phyloP scores from a whole-genome alignment of 2,113 vertebrate genomes.

The Myotis brandtii region DNA sequence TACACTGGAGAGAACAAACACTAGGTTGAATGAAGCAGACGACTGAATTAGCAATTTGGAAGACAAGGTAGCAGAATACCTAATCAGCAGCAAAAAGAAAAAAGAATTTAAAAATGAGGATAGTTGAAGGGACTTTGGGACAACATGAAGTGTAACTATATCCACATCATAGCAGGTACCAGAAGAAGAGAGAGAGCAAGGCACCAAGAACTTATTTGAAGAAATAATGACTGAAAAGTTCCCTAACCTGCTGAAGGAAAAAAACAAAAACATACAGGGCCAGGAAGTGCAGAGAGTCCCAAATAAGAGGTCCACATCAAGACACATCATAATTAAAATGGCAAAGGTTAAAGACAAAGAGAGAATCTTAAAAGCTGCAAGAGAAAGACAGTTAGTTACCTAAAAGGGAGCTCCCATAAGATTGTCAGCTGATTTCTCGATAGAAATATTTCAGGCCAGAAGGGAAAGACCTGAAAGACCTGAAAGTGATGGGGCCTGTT shows the following conservation, averaged over 20 bases:
- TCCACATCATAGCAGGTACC: neutral
- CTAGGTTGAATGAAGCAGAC: neutral
- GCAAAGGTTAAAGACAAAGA: neutral
- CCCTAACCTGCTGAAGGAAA: neutral
- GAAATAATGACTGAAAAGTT: neutral
- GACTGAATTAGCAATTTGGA: neutral
- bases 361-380: neutral
- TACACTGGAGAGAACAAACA: neutral
- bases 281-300: neutral
- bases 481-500: too few species aligned
- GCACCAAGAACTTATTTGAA: neutral
- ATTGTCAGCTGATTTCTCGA: neutral
- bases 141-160: neutral
- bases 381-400: neutral
- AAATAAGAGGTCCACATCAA: neutral
- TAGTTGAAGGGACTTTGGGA: neutral
- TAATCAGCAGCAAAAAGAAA: neutral
- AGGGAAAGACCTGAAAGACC: neutral
- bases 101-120: neutral
- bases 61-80: neutral
- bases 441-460: neutral
- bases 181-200: neutral
- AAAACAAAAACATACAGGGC: neutral
- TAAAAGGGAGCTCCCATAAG: neutral
- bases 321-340: neutral